These are phyloP conservation scores for Oreohelix idahoensis DNA, from an alignment of 1,140 invertebrate species.

Conservation along the genomic window DNA sequence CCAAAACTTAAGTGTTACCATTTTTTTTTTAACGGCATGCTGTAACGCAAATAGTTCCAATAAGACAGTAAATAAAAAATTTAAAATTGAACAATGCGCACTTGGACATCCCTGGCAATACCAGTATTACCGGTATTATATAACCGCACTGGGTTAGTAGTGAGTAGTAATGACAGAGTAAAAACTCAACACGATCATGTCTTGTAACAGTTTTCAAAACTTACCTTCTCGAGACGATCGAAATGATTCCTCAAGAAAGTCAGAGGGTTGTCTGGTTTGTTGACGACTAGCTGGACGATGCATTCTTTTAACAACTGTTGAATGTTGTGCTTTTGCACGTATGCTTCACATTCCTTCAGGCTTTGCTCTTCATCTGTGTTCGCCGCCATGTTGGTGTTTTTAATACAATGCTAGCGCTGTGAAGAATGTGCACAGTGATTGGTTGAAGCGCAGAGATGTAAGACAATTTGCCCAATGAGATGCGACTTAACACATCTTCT, in stretches of 20 bases:
- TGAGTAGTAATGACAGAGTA: no score
- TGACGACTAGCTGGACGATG: conserved; percentile 97
- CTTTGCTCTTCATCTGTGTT: conserved; percentile 70
- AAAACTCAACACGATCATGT: no score
- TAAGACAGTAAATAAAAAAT: no score
- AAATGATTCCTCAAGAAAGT: conserved; percentile 97
- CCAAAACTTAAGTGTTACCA: no score
- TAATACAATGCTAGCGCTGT: not conserved
- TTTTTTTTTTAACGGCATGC: no score
- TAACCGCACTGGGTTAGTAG: no score
- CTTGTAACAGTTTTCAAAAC: no score
- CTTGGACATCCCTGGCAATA: no score
- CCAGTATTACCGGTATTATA: no score
- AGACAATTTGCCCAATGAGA: not conserved
- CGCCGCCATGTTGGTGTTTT: conserved; percentile 63
- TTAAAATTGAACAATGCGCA: no score
- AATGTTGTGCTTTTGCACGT: conserved; percentile 94
- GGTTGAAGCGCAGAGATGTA: not conserved
- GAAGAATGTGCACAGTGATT: not conserved
- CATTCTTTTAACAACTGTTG: conserved; percentile 97
- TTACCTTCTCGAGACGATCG: conserved; percentile 96
- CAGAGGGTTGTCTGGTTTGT: conserved; percentile 96
- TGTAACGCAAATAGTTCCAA: no score
- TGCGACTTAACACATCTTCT: not conserved
- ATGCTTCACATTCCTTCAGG: conserved; percentile 94